A percentile compares a stretch with the other conserved stretches of the same genome.
phyloP scores from a whole-genome alignment of 2,113 vertebrate species.

The Pycnonotus jocosus region DNA sequence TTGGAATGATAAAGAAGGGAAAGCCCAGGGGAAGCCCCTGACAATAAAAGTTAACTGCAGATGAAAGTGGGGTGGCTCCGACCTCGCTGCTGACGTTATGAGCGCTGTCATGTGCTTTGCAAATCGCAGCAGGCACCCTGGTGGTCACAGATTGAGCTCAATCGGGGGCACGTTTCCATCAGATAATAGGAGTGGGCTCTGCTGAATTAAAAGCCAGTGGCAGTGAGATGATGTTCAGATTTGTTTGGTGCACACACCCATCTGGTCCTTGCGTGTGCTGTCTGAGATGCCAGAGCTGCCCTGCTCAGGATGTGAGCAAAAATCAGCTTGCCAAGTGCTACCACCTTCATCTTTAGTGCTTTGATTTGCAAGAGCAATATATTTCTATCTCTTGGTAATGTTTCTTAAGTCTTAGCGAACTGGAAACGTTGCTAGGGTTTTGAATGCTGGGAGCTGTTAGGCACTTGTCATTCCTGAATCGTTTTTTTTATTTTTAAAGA shows the following conservation, averaged over 20 bases:
- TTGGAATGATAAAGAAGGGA: constrained; percentile 4
- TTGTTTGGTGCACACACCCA: neutral
- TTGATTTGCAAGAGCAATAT: neutral
- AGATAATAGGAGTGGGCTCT: neutral
- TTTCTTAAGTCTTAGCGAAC: neutral
- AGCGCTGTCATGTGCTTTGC: neutral
- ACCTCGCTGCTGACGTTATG: neutral
- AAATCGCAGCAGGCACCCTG: neutral
- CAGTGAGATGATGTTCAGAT: neutral
- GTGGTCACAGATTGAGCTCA: neutral
- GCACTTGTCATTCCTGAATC: neutral
- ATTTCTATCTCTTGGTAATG: neutral
- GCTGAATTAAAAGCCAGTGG: neutral
- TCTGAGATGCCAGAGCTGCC: neutral
- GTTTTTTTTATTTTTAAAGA: accelerated
- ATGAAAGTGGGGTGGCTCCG: constrained; percentile 25
- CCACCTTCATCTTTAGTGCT: neutral
- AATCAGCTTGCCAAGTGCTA: neutral
- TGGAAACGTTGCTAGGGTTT: neutral
- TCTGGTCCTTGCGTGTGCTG: accelerated
- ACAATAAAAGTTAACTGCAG: constrained; percentile 27
- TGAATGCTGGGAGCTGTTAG: neutral
- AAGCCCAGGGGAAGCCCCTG: constrained; percentile 25
- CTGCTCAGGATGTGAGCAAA: neutral
- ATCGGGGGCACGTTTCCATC: neutral